Conservation (phyloP, 2,888 invertebrate genomes). For the Muscina levida region DNA sequence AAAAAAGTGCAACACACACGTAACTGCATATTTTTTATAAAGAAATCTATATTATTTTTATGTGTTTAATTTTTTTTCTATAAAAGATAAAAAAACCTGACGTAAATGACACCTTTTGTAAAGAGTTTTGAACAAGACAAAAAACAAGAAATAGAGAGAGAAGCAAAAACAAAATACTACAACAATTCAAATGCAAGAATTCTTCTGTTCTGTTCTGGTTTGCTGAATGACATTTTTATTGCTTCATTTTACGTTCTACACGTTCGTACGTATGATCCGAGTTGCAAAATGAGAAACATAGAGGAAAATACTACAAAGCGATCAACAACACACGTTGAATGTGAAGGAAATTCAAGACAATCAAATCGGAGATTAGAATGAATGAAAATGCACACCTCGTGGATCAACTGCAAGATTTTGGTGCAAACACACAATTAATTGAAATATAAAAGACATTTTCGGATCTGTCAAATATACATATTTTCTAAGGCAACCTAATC, state of each 20-base stretch:
- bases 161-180: no score
- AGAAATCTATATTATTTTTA: slow-evolving; percentile 39
- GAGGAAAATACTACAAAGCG: slow-evolving; percentile 6
- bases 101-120: slow-evolving; percentile 64
- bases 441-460: not conserved
- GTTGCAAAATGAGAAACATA: not conserved
- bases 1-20: slow-evolving; percentile 2
- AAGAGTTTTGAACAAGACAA: slow-evolving; percentile 12
- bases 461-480: no score
- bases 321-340: slow-evolving; percentile 4
- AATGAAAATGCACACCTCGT: slow-evolving; percentile 3
- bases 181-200: slow-evolving; percentile 26
- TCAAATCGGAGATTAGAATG: not conserved
- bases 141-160: slow-evolving; percentile 17
- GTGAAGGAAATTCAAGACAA: not conserved
- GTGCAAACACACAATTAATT: not conserved
- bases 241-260: slow-evolving; percentile 64
- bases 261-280: not conserved
- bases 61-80: slow-evolving; percentile 11
- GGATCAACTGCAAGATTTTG: not conserved
- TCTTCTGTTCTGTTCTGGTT: not conserved
- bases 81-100: slow-evolving; percentile 49
- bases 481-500: no score
- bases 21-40: slow-evolving; percentile 52
- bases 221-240: slow-evolving; percentile 65